Conservation (phyloP, 2,113 vertebrate genomes). For the Dendropsophus ebraccatus region DNA sequence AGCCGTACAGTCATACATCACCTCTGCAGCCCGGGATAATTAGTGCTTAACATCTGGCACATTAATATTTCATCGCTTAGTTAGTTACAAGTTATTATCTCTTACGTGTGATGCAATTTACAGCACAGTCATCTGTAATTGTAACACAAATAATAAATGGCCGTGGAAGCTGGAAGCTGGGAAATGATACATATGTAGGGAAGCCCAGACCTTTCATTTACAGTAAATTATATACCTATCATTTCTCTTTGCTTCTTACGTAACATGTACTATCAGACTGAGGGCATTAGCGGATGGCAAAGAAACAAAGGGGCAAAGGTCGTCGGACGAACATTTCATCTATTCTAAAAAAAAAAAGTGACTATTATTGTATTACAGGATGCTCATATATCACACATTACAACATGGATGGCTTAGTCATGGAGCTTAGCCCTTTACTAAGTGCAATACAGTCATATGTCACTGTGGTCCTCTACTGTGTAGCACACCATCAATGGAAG, state of each 20-base stretch:
- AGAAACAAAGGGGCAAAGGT: slow-evolving; percentile 9
- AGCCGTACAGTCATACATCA: slow-evolving; percentile 22
- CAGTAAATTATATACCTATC: slow-evolving; percentile 39
- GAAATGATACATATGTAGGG: background rate
- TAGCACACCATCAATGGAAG: too few relatives aligned
- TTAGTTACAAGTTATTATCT: slow-evolving; percentile 55
- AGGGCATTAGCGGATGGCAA: slow-evolving; percentile 16
- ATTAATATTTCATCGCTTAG: slow-evolving; percentile 55
- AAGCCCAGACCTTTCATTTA: background rate
- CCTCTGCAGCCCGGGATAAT: slow-evolving; percentile 34
- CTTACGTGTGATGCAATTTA: slow-evolving; percentile 47
- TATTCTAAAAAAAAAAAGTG: background rate
- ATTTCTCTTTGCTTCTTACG: background rate
- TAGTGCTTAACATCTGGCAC: slow-evolving; percentile 56
- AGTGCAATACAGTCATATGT: too few relatives aligned
- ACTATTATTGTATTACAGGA: background rate
- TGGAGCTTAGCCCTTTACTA: too few relatives aligned
- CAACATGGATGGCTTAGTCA: too few relatives aligned
- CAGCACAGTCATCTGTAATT: slow-evolving; percentile 7
- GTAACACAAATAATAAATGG: slow-evolving; percentile 3
- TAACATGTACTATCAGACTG: slow-evolving; percentile 12
- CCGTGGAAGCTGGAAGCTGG: background rate
- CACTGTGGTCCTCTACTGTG: too few relatives aligned
- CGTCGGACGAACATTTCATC: slow-evolving; percentile 17
- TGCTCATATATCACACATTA: background rate